Evolutionary conservation across 1,140 invertebrate species (phyloP).

Genomic region (Drosophila sechellia): DNA sequence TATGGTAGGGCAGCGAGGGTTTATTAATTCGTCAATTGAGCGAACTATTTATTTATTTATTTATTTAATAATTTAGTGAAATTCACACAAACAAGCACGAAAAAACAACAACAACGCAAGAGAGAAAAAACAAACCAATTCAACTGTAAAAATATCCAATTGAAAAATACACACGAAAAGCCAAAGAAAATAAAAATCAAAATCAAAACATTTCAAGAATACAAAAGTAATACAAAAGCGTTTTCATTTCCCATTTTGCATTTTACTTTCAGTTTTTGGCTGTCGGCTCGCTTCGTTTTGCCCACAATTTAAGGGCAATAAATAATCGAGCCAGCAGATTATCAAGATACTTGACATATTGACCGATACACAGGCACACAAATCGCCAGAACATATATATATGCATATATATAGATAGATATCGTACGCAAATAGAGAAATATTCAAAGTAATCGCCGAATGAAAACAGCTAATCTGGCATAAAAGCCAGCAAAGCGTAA

Average conservation of each 20-base stretch:
- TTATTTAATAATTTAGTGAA: conserved; percentile 65
- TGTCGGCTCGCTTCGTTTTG: conserved; percentile 4
- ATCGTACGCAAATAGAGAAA: conserved; percentile 32
- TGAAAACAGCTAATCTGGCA: conserved; percentile 69
- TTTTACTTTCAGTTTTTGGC: conserved; percentile 17
- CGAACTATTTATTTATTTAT: conserved; percentile 63
- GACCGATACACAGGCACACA: conserved; percentile 27
- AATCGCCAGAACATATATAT: conserved; percentile 4
- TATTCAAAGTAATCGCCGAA: conserved; percentile 49
- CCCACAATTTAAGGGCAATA: conserved; percentile 31
- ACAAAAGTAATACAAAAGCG: conserved; percentile 28
- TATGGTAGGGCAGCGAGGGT: conserved; percentile 39
- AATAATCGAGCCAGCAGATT: conserved; percentile 29
- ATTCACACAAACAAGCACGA: conserved; percentile 55
- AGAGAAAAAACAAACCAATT: conserved; percentile 39
- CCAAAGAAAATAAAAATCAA: conserved; percentile 74
- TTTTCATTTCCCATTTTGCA: conserved; percentile 33
- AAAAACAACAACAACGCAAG: conserved; percentile 30
- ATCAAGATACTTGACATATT: conserved; percentile 51
- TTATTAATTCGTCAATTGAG: conserved; percentile 57
- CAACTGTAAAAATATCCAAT: conserved; percentile 44
- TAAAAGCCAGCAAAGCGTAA: conserved; percentile 72
- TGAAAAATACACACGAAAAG: conserved; percentile 56
- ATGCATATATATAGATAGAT: conserved; percentile 1
- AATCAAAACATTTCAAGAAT: conserved; percentile 57